Evolutionary conservation across 1,140 invertebrate species (phyloP), one percentile per base, ranked within the genome.

Genomic region (Chironomus striatipennis): DNA sequence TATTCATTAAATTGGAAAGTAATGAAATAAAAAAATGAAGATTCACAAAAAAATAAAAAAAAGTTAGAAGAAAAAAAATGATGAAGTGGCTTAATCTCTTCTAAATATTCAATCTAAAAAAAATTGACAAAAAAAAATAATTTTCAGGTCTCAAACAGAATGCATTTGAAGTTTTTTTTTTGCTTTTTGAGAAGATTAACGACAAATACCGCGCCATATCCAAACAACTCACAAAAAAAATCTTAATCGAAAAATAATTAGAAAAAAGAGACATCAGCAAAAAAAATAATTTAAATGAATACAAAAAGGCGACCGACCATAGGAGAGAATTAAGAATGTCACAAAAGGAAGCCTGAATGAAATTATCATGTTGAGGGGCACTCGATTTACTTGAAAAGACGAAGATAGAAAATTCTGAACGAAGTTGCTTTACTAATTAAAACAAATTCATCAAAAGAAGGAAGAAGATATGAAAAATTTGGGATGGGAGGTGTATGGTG

Each of bases 171-270:
- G 15, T 47, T 43, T 43, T 43, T 43, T 43, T 43, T 43, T 10
- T 43, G 42, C n/a, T n/a, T n/a, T n/a, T n/a, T 57, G 47, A 57
- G 47, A 10, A 57, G 17, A 67, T 67, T n/a, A 67, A 18, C n/a
- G 15, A 18, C n/a, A 17, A 20, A 67, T 1, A 18, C n/a, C 64
- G 64, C 43, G 43, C 12, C 24, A 34, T 34, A 34, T 5, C 24
- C 24, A 34, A 34, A 34, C 24, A 34, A 34, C 24, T 2, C 24
- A 34, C 24, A 34, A 34, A 57, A 12, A 57, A 57, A 57, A 57
- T 12, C 9, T 70, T 70, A 70, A 70, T 70, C 65, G 65, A 70
- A 70, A 70, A 70, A 20, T 70, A 70, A 70, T 70, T 70, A 17
- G 20, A 70, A 70, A 34, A 34, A 34, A 34, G 24, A 34, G 24